phyloP scores from a whole-genome alignment of 2,113 vertebrate genomes.

The Eretmochelys imbricata region DNA sequence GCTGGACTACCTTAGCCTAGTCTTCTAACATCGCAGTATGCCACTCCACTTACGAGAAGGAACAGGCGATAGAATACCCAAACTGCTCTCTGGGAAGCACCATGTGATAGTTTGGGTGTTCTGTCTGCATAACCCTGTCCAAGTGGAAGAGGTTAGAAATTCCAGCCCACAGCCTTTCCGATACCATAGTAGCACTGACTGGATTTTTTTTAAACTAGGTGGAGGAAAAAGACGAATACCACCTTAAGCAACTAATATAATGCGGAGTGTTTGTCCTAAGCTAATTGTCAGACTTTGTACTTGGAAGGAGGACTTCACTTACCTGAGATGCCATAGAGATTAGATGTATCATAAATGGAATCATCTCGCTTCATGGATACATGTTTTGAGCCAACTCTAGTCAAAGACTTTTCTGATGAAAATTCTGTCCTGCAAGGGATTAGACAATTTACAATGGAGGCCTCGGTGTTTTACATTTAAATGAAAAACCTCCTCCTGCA shows the following conservation, averaged over 20 bases:
- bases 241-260: background rate
- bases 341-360: slow-evolving; percentile 75
- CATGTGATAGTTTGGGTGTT: no score
- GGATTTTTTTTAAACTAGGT: background rate
- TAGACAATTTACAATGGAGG: background rate
- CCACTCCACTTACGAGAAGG: background rate
- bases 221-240: background rate
- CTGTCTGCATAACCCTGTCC: background rate
- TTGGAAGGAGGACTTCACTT: background rate
- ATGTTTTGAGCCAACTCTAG: background rate
- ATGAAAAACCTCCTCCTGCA: background rate
- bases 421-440: background rate
- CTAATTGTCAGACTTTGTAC: background rate
- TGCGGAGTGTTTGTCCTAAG: fast-evolving
- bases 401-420: background rate
- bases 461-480: background rate
- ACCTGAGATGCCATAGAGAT: slow-evolving; percentile 86
- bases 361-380: slow-evolving; percentile 66
- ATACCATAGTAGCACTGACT: background rate
- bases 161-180: background rate
- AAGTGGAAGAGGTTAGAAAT: background rate
- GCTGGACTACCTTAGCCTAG: background rate
- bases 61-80: no score
- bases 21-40: background rate
- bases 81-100: no score